Evolutionary conservation across 2,113 vertebrate genomes (phyloP).

Genomic region (Crotalus viridis): DNA sequence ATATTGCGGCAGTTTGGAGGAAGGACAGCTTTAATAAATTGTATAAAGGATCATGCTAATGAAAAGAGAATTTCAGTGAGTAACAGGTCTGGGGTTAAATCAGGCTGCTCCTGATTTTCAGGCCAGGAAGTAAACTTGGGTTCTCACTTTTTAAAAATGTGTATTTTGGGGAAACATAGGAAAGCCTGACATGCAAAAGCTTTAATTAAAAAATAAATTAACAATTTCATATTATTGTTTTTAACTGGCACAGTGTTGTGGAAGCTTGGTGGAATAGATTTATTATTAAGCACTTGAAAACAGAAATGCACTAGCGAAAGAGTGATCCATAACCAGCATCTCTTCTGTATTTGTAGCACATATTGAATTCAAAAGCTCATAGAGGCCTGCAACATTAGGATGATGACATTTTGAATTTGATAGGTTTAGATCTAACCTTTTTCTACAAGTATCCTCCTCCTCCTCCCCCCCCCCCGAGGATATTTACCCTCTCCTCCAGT

Average conservation of each 20-base stretch:
- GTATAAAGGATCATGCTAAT: not conserved
- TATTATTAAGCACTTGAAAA: not conserved
- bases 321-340: not conserved
- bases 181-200: not conserved
- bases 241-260: not conserved
- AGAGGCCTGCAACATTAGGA: not conserved
- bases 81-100: not conserved
- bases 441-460: not conserved
- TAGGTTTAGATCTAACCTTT: not conserved
- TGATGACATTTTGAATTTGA: not conserved
- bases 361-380: not conserved
- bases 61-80: not conserved
- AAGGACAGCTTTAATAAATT: not conserved
- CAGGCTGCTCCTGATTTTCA: not conserved
- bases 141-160: not conserved
- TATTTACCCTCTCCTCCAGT: not conserved
- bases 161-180: not conserved
- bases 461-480: not conserved
- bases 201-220: not conserved
- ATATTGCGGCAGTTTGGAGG: not conserved
- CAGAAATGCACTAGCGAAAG: not conserved
- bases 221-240: not conserved
- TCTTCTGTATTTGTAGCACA: not conserved
- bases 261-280: not conserved
- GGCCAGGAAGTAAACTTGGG: not conserved